Evolutionary conservation across 1,140 invertebrate genomes (phyloP).

Genomic region (Camponotus pennsylvanicus): DNA sequence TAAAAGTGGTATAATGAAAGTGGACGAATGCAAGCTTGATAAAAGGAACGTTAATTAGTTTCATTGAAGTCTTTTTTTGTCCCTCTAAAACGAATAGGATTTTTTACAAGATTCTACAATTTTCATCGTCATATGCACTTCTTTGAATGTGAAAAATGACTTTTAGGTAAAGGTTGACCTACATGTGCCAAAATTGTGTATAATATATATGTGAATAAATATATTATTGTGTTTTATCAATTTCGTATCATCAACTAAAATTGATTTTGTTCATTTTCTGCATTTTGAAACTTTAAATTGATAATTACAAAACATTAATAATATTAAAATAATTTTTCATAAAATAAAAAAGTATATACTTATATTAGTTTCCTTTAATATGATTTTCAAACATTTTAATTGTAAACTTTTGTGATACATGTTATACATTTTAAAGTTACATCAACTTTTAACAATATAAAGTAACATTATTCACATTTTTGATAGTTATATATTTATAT

Average conservation of each 20-base stretch:
- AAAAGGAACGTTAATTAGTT: slow-evolving; percentile 55
- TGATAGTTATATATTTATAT: background rate
- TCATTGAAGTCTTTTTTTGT: slow-evolving; percentile 39
- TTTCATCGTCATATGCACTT: slow-evolving; percentile 10
- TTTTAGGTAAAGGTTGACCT: background rate
- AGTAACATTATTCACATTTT: background rate
- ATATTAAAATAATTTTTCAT: background rate
- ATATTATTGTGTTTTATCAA: background rate
- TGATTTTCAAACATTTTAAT: background rate
- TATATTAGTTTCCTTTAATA: background rate
- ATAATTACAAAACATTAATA: background rate
- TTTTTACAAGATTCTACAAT: slow-evolving; percentile 35
- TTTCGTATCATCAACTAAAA: background rate
- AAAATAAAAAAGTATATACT: background rate
- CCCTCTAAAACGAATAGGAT: slow-evolving; percentile 20
- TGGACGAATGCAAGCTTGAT: slow-evolving; percentile 33
- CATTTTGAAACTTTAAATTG: background rate
- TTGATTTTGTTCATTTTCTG: background rate
- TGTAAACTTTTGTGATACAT: background rate
- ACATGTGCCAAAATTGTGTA: background rate
- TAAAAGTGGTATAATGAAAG: slow-evolving; percentile 13
- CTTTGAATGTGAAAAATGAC: background rate
- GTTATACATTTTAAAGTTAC: background rate
- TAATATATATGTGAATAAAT: background rate
- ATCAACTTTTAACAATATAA: background rate